Evolutionary conservation across 1,140 invertebrate species (phyloP).

Genomic region (Steinernema feltiae): DNA sequence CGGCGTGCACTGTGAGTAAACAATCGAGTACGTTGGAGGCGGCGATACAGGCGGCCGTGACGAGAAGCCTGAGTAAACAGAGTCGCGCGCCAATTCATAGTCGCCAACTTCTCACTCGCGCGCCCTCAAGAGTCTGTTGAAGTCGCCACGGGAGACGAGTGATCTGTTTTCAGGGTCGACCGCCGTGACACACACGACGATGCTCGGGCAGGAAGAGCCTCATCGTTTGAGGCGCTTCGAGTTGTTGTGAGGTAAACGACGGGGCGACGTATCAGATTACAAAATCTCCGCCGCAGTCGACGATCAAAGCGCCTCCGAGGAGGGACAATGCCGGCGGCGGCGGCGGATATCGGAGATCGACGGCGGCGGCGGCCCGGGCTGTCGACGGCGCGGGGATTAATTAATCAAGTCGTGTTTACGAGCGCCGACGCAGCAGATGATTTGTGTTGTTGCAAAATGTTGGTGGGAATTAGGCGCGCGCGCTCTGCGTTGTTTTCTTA

Average conservation of each 20-base stretch:
- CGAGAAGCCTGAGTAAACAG: slow-evolving; percentile 9
- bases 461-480: too few relatives aligned
- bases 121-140: background rate
- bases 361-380: background rate
- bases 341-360: background rate
- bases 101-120: background rate
- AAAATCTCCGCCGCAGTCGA: background rate
- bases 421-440: background rate
- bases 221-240: background rate
- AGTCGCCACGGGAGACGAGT: background rate
- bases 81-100: background rate
- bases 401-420: background rate
- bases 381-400: background rate
- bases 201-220: background rate
- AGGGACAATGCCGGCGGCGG: too few relatives aligned
- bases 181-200: background rate
- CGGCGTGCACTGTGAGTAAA: background rate
- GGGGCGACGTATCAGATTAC: slow-evolving; percentile 6
- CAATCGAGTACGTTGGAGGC: too few relatives aligned
- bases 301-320: background rate
- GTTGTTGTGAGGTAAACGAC: background rate
- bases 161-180: background rate
- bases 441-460: too few relatives aligned
- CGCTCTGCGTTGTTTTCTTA: too few relatives aligned
- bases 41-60: background rate